Evolutionary conservation across 2,113 vertebrate genomes (phyloP).

Genomic region (Accipiter cooperii): DNA sequence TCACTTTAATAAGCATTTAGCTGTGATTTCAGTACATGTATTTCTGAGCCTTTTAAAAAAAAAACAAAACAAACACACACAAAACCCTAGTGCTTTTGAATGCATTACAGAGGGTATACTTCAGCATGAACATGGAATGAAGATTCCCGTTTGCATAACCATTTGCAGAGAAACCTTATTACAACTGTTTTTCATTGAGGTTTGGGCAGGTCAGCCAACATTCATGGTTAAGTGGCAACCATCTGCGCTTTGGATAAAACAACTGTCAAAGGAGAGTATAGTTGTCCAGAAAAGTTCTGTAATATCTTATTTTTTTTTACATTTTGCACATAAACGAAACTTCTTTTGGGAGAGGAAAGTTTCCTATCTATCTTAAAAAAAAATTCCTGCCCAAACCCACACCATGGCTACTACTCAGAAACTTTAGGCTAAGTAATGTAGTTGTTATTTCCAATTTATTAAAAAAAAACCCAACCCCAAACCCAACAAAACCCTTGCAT

Average conservation of each 20-base stretch:
- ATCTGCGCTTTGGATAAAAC: constrained; percentile 41
- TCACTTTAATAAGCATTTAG: neutral
- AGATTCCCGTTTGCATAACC: neutral
- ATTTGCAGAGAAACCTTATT: neutral
- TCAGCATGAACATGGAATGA: neutral
- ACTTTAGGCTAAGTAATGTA: neutral
- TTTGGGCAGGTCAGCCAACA: neutral
- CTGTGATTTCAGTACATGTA: neutral
- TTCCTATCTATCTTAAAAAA: neutral
- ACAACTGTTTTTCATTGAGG: neutral
- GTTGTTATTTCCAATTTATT: neutral
- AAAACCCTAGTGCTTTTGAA: neutral
- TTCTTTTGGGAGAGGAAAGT: neutral
- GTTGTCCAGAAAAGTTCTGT: neutral
- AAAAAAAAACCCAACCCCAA: neutral
- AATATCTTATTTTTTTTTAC: neutral
- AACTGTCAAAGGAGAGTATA: neutral
- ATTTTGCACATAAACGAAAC: neutral
- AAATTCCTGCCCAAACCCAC: neutral
- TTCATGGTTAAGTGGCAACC: constrained; percentile 38
- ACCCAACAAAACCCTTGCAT: neutral
- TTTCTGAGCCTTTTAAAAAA: neutral
- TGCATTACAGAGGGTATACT: neutral
- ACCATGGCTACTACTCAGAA: neutral
- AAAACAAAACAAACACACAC: neutral